Evolutionary conservation across 2,797 vertebrate genomes (phyloP).

Genomic region (Argyrosomus regius): DNA sequence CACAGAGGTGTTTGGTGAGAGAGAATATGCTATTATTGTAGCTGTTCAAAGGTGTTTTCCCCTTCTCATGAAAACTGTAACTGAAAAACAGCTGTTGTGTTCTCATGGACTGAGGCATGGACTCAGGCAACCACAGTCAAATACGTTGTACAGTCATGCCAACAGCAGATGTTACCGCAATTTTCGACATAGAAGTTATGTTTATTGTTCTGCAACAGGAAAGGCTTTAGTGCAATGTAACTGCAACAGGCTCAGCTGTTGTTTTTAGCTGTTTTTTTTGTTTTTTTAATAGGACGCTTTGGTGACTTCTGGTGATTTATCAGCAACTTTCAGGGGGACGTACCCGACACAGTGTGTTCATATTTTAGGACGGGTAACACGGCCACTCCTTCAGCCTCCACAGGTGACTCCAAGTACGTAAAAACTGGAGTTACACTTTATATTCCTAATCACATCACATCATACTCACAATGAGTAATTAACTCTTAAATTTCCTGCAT

Average conservation of each 20-base stretch:
- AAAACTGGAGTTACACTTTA: not conserved
- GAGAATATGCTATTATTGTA: not conserved
- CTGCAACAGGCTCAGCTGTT: constrained; percentile 8
- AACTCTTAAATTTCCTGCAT: not conserved
- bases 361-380: constrained; percentile 13
- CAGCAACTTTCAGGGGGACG: constrained; percentile 19
- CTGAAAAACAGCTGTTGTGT: constrained; percentile 75
- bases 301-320: constrained; percentile 11
- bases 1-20: not conserved
- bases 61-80: constrained; percentile 56
- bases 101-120: constrained; percentile 11
- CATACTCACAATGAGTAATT: not conserved
- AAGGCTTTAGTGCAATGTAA: constrained; percentile 8
- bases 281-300: not conserved
- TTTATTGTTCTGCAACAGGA: constrained; percentile 19
- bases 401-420: constrained; percentile 20
- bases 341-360: constrained; percentile 2
- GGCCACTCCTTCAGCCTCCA: constrained; percentile 10
- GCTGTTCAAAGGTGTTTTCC: constrained; percentile 27
- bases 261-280: constrained; percentile 1
- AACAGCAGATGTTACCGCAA: constrained; percentile 64
- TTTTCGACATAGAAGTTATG: constrained; percentile 15
- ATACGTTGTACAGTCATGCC: constrained; percentile 36
- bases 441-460: not conserved
- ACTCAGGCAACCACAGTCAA: constrained; percentile 55